Evolutionary conservation across 2,888 invertebrate species (phyloP), one percentile per base, ranked within the genome.

Genomic region (Torymus auratus): DNA sequence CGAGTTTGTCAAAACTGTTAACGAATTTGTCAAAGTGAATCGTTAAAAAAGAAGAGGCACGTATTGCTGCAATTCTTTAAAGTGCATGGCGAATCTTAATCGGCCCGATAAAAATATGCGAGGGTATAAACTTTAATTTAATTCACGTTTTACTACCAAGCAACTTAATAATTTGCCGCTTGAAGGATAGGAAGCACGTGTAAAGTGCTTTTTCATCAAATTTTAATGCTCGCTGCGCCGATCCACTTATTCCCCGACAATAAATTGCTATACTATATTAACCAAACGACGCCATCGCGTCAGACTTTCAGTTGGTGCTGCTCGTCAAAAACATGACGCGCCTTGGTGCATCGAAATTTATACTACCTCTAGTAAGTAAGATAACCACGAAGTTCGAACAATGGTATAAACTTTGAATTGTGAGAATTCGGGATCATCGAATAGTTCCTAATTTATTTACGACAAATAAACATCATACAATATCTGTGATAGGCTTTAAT

Each of bases 191-290:
- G 60, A 71, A 71, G 50, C 50, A 60, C 70, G 60, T 58, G 50
- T 60, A 60, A 71, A 71, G 69, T 56, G 41, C 56, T 69, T 69
- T 69, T 58, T 56, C 58, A 69, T 69, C 55, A 58, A 58, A 50
- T 70, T 70, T 68, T 70, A 58, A 70, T 70, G 58, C 41, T 70
- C 7, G 17, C 7, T 60, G 23, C 14, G 61, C 60, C 61, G 61
- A 71, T 52, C 52, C 61, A 71, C 71, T 71, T 71, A 70, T 61
- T 71, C 61, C 41, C 11, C 15, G 52, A 52, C 60, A 61, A 61
- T 71, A 71, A 61, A 61, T 23, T 50, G 15, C 53, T 61, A 62
- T 62, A 72, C 72, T 72, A 62, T 72, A 53, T 52, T 52, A 71
- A 61, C 61, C 17, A 20, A 12, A 20, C 23, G 52, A 53, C 52